These are phyloP conservation scores for Hylaea fasciaria DNA, from an alignment of 2,888 invertebrate genomes.

Conservation along the genomic window DNA sequence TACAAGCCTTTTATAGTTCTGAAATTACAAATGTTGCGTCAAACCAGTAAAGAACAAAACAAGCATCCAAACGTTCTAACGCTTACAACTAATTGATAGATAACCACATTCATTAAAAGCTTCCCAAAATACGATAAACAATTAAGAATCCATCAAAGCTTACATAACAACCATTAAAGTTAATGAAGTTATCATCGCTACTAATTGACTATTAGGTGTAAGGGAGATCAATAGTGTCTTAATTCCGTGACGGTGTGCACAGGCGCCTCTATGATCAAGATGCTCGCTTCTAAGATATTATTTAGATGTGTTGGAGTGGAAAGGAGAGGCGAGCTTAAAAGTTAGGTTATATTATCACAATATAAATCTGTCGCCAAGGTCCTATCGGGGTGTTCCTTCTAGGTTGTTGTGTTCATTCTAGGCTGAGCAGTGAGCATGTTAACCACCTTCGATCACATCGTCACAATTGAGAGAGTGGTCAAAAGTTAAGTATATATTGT, in stretches of 20 bases:
- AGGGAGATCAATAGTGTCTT: conserved; percentile 25
- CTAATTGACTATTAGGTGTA: conserved; percentile 28
- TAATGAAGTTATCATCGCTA: conserved; percentile 27
- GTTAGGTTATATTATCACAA: too few relatives aligned
- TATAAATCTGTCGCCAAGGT: too few relatives aligned
- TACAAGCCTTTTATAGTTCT: too few relatives aligned
- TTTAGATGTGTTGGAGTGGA: neutral
- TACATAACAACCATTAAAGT: conserved; percentile 13
- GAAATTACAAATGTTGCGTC: neutral
- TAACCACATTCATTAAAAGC: conserved; percentile 11
- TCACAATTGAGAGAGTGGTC: too few relatives aligned
- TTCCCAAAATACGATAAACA: conserved; percentile 13
- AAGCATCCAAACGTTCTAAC: too few relatives aligned
- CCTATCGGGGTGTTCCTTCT: neutral
- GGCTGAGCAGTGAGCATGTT: too few relatives aligned
- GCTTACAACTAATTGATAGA: neutral
- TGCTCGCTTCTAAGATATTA: conserved; percentile 1
- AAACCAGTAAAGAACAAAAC: neutral
- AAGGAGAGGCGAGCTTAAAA: neutral
- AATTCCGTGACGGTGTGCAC: conserved; percentile 6
- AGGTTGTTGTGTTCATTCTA: neutral
- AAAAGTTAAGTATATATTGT: too few relatives aligned
- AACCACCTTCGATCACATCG: too few relatives aligned
- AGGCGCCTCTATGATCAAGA: conserved; percentile 6
- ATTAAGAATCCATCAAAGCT: conserved; percentile 18